Conservation (phyloP, 1,140 invertebrate species). For the Drosophila nannoptera region DNA sequence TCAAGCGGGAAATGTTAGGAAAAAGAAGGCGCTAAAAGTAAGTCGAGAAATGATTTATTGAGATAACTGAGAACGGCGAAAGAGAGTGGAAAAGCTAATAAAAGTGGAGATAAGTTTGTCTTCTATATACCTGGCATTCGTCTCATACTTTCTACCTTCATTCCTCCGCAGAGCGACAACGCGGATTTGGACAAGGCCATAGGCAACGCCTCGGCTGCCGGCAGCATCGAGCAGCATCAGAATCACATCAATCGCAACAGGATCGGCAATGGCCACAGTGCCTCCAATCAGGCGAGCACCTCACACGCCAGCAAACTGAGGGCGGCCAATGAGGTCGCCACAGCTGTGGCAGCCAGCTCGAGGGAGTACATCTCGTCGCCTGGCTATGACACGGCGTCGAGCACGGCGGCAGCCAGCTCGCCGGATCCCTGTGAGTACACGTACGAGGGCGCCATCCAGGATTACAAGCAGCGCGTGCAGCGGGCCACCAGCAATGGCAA, state of each 20-base stretch:
- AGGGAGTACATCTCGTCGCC: conserved; percentile 76
- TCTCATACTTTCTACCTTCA: conserved; percentile 1
- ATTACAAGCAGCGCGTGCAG: conserved; percentile 87
- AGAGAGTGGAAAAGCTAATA: too few species aligned
- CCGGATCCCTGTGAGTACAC: conserved; percentile 85
- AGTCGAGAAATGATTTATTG: too few species aligned
- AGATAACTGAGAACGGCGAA: too few species aligned
- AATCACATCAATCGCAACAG: conserved; percentile 66
- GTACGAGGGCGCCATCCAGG: conserved; percentile 91
- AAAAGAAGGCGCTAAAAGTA: too few species aligned
- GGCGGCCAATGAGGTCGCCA: conserved; percentile 6
- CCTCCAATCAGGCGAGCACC: conserved; percentile 35
- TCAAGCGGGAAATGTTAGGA: too few species aligned
- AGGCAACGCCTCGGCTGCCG: conserved; percentile 27
- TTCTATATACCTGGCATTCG: neutral
- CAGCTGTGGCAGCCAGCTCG: conserved; percentile 29
- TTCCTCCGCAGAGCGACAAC: conserved; percentile 68
- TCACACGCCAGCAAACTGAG: conserved; percentile 37
- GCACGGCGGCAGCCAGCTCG: conserved; percentile 71
- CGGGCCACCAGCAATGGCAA: conserved; percentile 79
- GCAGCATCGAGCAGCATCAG: conserved; percentile 51
- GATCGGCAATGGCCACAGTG: conserved; percentile 35
- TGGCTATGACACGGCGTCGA: conserved; percentile 75
- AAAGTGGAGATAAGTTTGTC: too few species aligned
- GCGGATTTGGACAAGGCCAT: conserved; percentile 69